Percentiles rank a stretch among this genome's conserved stretches.
These are phyloP conservation scores for Trissolcus basalis DNA, from an alignment of 1,140 invertebrate genomes.

Conservation along the genomic window DNA sequence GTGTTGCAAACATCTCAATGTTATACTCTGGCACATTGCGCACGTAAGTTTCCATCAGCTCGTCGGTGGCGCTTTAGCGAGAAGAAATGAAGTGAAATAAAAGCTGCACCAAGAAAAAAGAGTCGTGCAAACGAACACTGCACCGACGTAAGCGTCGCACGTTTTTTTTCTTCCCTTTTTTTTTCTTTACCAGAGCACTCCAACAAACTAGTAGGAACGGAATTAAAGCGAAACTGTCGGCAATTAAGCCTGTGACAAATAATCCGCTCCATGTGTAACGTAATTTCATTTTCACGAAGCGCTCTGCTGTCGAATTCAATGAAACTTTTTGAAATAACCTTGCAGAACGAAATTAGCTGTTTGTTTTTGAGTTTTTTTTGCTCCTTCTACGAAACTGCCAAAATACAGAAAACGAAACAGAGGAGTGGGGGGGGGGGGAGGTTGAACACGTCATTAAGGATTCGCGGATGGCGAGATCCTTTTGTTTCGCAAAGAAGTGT, in stretches of 20 bases:
- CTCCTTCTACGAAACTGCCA: slow-evolving; percentile 7
- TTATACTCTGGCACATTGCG: slow-evolving; percentile 44
- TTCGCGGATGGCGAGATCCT: slow-evolving; percentile 9
- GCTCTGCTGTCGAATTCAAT: slow-evolving; percentile 9
- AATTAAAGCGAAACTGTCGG: slow-evolving; percentile 39
- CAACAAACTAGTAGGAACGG: slow-evolving; percentile 19
- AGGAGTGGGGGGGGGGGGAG: too few species aligned
- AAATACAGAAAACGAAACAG: neutral
- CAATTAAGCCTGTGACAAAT: slow-evolving; percentile 33
- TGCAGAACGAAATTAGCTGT: slow-evolving; percentile 7
- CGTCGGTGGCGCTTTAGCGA: slow-evolving; percentile 32
- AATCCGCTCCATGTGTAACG: slow-evolving; percentile 17
- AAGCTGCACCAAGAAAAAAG: slow-evolving; percentile 30
- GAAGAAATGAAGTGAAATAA: slow-evolving; percentile 32
- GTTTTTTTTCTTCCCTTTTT: neutral
- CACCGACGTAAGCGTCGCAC: slow-evolving; percentile 1
- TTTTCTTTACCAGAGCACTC: slow-evolving; percentile 31
- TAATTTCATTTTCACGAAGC: slow-evolving; percentile 25
- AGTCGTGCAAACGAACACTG: slow-evolving; percentile 32
- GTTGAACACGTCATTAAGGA: slow-evolving; percentile 3
- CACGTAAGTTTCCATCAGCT: slow-evolving; percentile 51
- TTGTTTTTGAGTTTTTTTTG: slow-evolving; percentile 13
- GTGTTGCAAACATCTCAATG: slow-evolving; percentile 53
- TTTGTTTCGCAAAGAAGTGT: slow-evolving; percentile 38
- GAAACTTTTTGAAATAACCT: too few species aligned